phyloP scores from a whole-genome alignment of 2,113 vertebrate species.

The Myrmecophaga tridactyla region DNA sequence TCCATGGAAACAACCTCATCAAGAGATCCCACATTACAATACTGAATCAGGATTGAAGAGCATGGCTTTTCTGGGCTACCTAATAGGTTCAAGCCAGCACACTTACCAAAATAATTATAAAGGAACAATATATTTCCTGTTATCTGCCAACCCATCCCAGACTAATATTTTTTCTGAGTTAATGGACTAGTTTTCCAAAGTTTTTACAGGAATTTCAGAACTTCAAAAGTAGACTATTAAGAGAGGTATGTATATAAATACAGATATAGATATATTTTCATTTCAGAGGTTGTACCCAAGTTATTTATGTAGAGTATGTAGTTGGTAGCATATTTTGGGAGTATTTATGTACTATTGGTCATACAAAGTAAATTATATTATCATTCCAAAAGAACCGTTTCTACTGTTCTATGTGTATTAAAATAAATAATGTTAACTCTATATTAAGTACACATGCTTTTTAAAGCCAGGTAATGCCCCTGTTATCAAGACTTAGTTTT shows the following conservation, averaged over 20 bases:
- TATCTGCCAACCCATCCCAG: neutral
- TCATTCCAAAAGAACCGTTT: slow-evolving; percentile 68
- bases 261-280: neutral
- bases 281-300: slow-evolving; percentile 51
- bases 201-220: slow-evolving; percentile 51
- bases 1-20: too few species aligned
- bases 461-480: neutral
- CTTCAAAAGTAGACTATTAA: neutral
- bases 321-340: slow-evolving; percentile 59
- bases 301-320: slow-evolving; percentile 55
- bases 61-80: too few species aligned
- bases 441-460: slow-evolving; percentile 70
- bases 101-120: slow-evolving; percentile 33
- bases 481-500: slow-evolving; percentile 36
- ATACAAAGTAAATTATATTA: slow-evolving; percentile 55
- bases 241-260: neutral
- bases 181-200: neutral
- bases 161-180: neutral
- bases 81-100: too few species aligned
- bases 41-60: too few species aligned
- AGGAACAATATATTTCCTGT: neutral
- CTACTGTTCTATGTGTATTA: slow-evolving; percentile 61
- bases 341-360: slow-evolving; percentile 40
- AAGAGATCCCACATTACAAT: too few species aligned
- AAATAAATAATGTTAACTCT: slow-evolving; percentile 55